Conservation (phyloP, 2,113 vertebrate species). For the Trichechus manatus region DNA sequence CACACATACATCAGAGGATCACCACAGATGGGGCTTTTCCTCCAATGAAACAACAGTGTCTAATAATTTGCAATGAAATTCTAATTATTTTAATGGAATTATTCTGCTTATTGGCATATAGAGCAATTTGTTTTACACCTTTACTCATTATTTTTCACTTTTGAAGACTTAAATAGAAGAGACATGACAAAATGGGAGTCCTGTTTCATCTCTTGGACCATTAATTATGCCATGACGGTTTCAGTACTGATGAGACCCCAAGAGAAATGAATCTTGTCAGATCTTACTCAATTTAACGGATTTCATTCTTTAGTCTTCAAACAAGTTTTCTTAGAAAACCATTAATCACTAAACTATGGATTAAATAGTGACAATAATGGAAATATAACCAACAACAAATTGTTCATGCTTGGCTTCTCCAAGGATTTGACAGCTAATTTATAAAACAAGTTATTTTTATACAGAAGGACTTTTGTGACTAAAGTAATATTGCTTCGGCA, state of each 20-base stretch:
- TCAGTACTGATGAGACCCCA: constrained; percentile 64
- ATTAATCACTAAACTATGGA: constrained; percentile 83
- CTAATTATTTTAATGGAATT: constrained; percentile 79
- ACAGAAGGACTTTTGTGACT: constrained; percentile 69
- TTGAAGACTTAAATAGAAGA: constrained; percentile 71
- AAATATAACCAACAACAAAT: constrained; percentile 83
- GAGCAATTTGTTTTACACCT: constrained; percentile 80
- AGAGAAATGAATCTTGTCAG: constrained; percentile 76
- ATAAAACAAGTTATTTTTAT: constrained; percentile 82
- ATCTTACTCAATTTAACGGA: constrained; percentile 59
- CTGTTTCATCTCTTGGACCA: constrained; percentile 72
- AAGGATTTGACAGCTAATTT: constrained; percentile 83
- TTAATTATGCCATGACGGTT: constrained; percentile 72
- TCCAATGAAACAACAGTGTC: background rate
- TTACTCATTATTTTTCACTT: constrained; percentile 80
- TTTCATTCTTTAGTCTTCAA: constrained; percentile 82
- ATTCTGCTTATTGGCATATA: constrained; percentile 70
- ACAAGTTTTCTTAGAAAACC: constrained; percentile 77
- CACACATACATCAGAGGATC: background rate
- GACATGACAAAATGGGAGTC: constrained; percentile 62
- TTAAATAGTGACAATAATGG: constrained; percentile 83
- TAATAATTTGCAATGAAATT: constrained; percentile 69
- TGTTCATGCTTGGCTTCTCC: constrained; percentile 85
- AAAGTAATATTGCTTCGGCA: constrained; percentile 67
- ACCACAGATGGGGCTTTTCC: background rate